Conservation (phyloP, 2,797 vertebrate genomes). For the Gephyroberyx darwinii region DNA sequence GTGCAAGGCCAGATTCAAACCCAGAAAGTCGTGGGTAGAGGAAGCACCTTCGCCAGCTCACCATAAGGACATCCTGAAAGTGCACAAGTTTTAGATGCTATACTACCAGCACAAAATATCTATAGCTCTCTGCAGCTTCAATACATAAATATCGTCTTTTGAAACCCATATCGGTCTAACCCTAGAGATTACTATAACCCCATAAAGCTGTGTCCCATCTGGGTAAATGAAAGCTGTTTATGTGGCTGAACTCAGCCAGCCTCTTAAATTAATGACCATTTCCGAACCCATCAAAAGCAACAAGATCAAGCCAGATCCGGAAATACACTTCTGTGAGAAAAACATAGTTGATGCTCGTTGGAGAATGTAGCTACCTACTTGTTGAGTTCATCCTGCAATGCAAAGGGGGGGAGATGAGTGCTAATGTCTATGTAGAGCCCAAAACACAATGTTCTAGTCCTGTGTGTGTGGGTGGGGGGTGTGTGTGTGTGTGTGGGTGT, state of each 20-base stretch:
- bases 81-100: neutral
- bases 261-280: constrained; percentile 65
- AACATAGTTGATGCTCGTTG: constrained; percentile 31
- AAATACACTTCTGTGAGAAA: constrained; percentile 50
- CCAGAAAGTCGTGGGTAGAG: neutral
- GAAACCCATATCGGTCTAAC: constrained; percentile 21
- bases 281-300: constrained; percentile 55
- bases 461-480: constrained; percentile 6
- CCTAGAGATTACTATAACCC: constrained; percentile 38
- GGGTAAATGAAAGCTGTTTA: constrained; percentile 48
- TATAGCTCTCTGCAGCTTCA: constrained; percentile 13
- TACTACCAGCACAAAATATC: constrained; percentile 23
- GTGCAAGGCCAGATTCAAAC: too few species aligned
- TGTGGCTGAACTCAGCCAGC: constrained; percentile 49
- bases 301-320: constrained; percentile 37
- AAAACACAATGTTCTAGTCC: constrained; percentile 7
- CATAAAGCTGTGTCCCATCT: constrained; percentile 26
- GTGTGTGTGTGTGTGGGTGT: constrained; percentile 13
- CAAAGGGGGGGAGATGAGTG: neutral
- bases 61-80: neutral
- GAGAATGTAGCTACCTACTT: constrained; percentile 6
- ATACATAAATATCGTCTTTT: constrained; percentile 26
- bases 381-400: constrained; percentile 7
- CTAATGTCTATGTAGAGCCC: neutral
- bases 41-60: neutral